Evolutionary conservation across 2,113 vertebrate genomes (phyloP), one percentile per base, ranked within the genome.

Genomic region (Elanoides forficatus): DNA sequence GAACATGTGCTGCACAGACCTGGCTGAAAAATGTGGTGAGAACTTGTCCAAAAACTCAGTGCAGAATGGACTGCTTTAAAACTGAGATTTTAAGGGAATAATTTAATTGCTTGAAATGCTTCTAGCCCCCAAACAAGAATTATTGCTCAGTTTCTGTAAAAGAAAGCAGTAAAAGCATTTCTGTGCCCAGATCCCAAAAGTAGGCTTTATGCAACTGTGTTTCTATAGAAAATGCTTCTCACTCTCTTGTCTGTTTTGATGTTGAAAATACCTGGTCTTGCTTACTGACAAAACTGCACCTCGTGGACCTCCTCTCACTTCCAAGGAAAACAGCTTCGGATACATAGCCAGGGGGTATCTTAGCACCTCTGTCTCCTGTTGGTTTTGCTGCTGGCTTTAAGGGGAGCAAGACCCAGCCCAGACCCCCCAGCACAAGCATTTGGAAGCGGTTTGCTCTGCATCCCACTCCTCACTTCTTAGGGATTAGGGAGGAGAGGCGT

Each of bases 1-100:
- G 53, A 96, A 95, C 94, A 95, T 93, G 70, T 93, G 94, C 86
- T 93, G 53, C 78, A 75, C 91, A 96, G 88, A 80, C 58, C 48
- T 19, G 18, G 66, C 48, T 82, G 81, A 68, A 95, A 96, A 85
- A 93, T 42, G 34, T 42, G 13, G 76, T 42, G 56, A 94, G 70
- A 79, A 85, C 29, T 65, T 22, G 4, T 79, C 86, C 83, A 89
- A 79, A 86, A 94, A 58, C 83, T 50, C 32, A 11, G 38, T 22
- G 56, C 73, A 91, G 70, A 72, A 85, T 6, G 40, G 36, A 12
- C 48, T 45, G 22, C 70, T 95, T 92, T 76, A 89, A 89, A 87
- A 85, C 14, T 0, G 47, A 89, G 62, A 53, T 84, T 95, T 89
- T 82, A 88, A 92, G 52, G 72, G 88, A 88, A 73, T 21, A 38